Evolutionary conservation across 1,140 invertebrate species (phyloP).

Genomic region (Macrobrachium rosenbergii): DNA sequence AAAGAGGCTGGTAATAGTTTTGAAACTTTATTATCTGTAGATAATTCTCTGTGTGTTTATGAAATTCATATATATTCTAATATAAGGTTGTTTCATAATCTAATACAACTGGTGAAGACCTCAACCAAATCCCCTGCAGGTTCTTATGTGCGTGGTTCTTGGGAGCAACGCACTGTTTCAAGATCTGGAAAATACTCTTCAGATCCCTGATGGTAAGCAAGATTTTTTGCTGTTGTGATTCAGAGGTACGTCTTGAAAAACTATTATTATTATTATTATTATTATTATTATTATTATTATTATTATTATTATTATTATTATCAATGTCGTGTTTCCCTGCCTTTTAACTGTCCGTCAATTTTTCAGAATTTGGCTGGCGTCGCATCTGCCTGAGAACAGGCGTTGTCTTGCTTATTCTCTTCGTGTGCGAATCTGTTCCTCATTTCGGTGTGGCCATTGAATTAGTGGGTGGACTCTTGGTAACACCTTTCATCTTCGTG

Average conservation of each 20-base stretch:
- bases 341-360: too few species aligned
- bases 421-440: slow-evolving; percentile 43
- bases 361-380: slow-evolving; percentile 47
- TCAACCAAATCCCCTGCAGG: not conserved
- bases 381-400: slow-evolving; percentile 18
- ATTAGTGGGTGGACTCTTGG: slow-evolving; percentile 41
- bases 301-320: not conserved
- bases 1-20: too few species aligned
- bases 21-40: too few species aligned
- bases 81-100: too few species aligned
- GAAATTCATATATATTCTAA: too few species aligned
- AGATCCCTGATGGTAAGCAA: slow-evolving; percentile 44
- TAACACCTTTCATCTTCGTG: slow-evolving; percentile 51
- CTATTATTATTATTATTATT: not conserved
- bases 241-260: too few species aligned
- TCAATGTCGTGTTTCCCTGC: too few species aligned
- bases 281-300: not conserved
- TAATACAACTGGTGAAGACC: too few species aligned
- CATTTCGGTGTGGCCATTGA: slow-evolving; percentile 49
- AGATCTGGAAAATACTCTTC: slow-evolving; percentile 44
- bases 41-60: too few species aligned
- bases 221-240: not conserved
- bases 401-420: slow-evolving; percentile 19
- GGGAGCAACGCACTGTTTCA: slow-evolving; percentile 52
- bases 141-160: slow-evolving; percentile 44